phyloP scores from a whole-genome alignment of 2,888 invertebrate genomes.

The Linyphia triangularis region DNA sequence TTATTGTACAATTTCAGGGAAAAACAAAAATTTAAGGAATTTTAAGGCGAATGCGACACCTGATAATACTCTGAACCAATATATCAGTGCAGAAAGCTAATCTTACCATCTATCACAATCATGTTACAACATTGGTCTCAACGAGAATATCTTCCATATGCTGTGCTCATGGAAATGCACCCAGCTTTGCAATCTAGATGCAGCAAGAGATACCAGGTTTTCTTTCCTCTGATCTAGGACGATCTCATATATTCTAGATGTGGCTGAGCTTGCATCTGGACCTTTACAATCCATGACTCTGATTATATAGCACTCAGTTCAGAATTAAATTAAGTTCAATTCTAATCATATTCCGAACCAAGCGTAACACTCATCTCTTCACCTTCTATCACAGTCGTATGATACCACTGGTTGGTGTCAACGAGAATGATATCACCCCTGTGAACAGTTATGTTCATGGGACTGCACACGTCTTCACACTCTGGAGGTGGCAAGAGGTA shows the following conservation, averaged over 20 bases:
- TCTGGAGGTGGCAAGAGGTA: conserved; percentile 90
- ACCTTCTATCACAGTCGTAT: conserved; percentile 89
- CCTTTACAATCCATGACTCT: conserved; percentile 92
- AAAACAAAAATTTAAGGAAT: too few species aligned
- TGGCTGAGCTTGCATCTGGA: conserved; percentile 92
- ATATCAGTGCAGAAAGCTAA: conserved; percentile 92
- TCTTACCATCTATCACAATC: conserved; percentile 89
- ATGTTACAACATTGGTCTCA: conserved; percentile 96
- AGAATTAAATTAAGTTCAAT: too few species aligned
- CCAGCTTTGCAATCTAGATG: conserved; percentile 91
- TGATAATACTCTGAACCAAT: conserved; percentile 96
- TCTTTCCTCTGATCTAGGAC: conserved; percentile 91
- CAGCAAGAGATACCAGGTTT: conserved; percentile 90
- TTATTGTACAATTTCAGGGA: too few species aligned
- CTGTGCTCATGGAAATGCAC: conserved; percentile 87
- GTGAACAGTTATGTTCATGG: conserved; percentile 88
- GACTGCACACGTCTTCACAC: conserved; percentile 88
- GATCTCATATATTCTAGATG: conserved; percentile 95
- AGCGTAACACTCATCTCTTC: conserved; percentile 91
- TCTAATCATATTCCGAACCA: conserved; percentile 95
- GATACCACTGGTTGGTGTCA: conserved; percentile 95
- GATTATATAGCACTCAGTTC: conserved; percentile 93
- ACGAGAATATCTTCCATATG: conserved; percentile 92
- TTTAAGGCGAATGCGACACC: too few species aligned
- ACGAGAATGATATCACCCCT: conserved; percentile 92